Evolutionary conservation across 1,140 invertebrate species (phyloP).

Genomic region (Drosophila subobscura): DNA sequence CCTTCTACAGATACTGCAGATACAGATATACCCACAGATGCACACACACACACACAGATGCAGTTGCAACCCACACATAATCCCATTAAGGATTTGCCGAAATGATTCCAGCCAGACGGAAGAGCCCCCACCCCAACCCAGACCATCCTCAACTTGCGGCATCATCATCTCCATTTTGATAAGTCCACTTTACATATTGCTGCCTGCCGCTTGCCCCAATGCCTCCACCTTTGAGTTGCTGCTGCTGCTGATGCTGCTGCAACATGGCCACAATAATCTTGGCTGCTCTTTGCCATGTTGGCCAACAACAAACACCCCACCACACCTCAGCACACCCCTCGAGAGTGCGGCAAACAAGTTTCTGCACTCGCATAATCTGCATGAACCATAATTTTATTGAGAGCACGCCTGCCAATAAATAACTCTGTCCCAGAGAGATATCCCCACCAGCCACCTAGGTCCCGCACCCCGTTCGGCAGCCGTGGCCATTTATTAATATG

Average conservation of each 20-base stretch:
- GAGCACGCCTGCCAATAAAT: constrained; percentile 81
- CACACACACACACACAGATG: constrained; percentile 8
- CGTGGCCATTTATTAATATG: constrained; percentile 80
- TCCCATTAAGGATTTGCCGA: constrained; percentile 45
- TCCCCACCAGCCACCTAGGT: background rate
- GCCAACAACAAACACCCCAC: background rate
- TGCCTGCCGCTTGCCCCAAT: too few relatives aligned
- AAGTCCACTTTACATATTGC: constrained; percentile 54
- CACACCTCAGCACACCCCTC: background rate
- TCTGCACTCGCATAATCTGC: constrained; percentile 81
- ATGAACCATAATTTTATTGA: constrained; percentile 83
- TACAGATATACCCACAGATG: background rate
- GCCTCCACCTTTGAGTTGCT: background rate
- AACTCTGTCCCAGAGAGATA: constrained; percentile 46
- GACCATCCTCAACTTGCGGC: constrained; percentile 30
- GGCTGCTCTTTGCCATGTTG: constrained; percentile 3
- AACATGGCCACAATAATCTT: constrained; percentile 73
- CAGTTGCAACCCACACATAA: constrained; percentile 26
- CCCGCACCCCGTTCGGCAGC: constrained; percentile 26
- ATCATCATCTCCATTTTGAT: constrained; percentile 63
- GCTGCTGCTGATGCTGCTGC: constrained; percentile 19
- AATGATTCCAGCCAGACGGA: constrained; percentile 23
- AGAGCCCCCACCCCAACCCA: background rate
- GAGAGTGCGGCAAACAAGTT: constrained; percentile 65
- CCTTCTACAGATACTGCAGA: background rate